A percentile compares a stretch with the other conserved stretches of the same genome.
phyloP scores from a whole-genome alignment of 2,888 invertebrate genomes.

The Fragum whitleyi region DNA sequence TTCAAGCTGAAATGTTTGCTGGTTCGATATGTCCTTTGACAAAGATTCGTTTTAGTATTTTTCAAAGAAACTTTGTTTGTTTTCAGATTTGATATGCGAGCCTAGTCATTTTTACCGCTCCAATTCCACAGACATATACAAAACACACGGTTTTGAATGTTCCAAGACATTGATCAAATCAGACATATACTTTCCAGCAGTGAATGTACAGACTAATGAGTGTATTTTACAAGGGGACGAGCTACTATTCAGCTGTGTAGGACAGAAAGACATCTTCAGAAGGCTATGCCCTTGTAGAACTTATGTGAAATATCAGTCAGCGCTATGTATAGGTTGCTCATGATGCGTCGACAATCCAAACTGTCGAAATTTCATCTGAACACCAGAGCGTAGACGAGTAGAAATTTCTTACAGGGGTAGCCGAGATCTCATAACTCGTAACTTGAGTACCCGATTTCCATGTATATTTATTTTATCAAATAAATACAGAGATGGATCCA shows the following conservation, averaged over 20 bases:
- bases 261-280: background rate
- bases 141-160: background rate
- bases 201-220: background rate
- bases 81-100: slow-evolving; percentile 13
- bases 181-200: background rate
- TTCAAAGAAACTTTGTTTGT: too few species aligned
- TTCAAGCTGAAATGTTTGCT: too few species aligned
- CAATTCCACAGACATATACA: background rate
- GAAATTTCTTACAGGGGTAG: too few species aligned
- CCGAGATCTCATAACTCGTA: too few species aligned
- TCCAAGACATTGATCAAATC: background rate
- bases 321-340: background rate
- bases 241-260: background rate
- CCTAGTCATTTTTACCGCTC: background rate
- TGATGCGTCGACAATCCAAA: too few species aligned
- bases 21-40: too few species aligned
- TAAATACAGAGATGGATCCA: too few species aligned
- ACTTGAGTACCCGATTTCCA: too few species aligned
- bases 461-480: too few species aligned
- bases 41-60: too few species aligned
- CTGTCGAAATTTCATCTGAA: too few species aligned
- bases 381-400: too few species aligned
- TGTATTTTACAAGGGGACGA: background rate
- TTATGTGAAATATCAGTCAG: background rate
- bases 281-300: slow-evolving; percentile 4